These are phyloP conservation scores for Troides helena DNA, from an alignment of 2,888 invertebrate species.

Conservation along the genomic window DNA sequence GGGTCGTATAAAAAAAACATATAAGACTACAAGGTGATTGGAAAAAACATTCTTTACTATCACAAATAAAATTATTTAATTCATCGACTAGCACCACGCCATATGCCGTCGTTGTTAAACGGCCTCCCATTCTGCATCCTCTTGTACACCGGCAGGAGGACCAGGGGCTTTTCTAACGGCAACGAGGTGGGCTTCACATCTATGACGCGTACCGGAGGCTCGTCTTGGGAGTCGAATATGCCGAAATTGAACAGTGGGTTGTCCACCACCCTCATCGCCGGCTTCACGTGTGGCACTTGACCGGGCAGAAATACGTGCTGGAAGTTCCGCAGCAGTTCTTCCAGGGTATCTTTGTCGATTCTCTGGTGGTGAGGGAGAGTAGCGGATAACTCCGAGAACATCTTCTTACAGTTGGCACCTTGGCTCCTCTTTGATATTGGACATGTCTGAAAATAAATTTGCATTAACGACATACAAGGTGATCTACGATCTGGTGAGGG, in stretches of 20 bases:
- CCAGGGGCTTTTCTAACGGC: constrained; percentile 38
- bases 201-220: constrained; percentile 51
- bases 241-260: constrained; percentile 46
- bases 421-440: constrained; percentile 51
- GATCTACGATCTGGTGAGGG: no score
- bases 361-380: constrained; percentile 41
- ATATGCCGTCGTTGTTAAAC: constrained; percentile 37
- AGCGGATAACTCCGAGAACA: constrained; percentile 49
- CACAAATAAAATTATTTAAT: neutral
- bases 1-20: no score
- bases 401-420: constrained; percentile 48
- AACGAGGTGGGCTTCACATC: constrained; percentile 44
- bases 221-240: constrained; percentile 43
- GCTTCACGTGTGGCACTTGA: constrained; percentile 11
- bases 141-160: constrained; percentile 58
- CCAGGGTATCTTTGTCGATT: constrained; percentile 37
- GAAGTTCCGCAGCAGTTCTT: constrained; percentile 46
- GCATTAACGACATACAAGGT: no score
- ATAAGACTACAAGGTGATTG: no score
- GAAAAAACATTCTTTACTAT: neutral
- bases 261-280: constrained; percentile 16
- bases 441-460: constrained; percentile 54
- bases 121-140: constrained; percentile 36
- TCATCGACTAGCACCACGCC: constrained; percentile 30
- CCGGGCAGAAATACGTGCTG: constrained; percentile 44